Evolutionary conservation across 2,797 vertebrate genomes (phyloP).

Genomic region (Cuniculus paca): DNA sequence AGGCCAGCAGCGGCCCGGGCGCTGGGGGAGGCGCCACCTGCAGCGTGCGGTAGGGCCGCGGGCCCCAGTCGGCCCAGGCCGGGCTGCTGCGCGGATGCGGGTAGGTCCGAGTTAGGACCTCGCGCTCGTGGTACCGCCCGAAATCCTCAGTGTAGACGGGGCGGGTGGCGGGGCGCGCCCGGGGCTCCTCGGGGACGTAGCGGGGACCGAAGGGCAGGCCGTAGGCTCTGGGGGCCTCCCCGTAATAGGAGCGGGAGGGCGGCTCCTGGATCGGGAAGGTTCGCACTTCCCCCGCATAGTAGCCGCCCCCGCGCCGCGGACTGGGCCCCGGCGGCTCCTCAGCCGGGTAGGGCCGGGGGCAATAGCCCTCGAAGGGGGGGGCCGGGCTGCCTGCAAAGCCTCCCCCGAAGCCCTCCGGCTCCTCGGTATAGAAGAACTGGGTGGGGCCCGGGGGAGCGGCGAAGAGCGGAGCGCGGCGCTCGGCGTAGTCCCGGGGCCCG

Average conservation of each 20-base stretch:
- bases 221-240: slow-evolving; percentile 92
- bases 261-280: slow-evolving; percentile 93
- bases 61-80: slow-evolving; percentile 76
- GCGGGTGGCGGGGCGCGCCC: slow-evolving; percentile 88
- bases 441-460: slow-evolving; percentile 92
- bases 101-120: slow-evolving; percentile 86
- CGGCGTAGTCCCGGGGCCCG: slow-evolving; percentile 90
- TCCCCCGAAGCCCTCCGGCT: slow-evolving; percentile 90
- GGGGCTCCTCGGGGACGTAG: slow-evolving; percentile 88
- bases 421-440: slow-evolving; percentile 96
- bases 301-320: slow-evolving; percentile 89
- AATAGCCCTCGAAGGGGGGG: slow-evolving; percentile 88
- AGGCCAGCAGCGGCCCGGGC: slow-evolving; percentile 88
- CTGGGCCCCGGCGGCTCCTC: slow-evolving; percentile 89
- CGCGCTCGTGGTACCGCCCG: slow-evolving; percentile 87
- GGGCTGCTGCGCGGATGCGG: slow-evolving; percentile 89
- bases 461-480: slow-evolving; percentile 92
- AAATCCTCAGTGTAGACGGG: slow-evolving; percentile 93
- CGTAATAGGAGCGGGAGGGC: slow-evolving; percentile 90
- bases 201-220: slow-evolving; percentile 90
- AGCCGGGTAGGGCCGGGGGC: slow-evolving; percentile 87
- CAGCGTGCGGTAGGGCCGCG: slow-evolving; percentile 74
- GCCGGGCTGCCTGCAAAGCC: slow-evolving; percentile 74
- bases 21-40: slow-evolving; percentile 73
- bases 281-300: slow-evolving; percentile 92